Conservation (phyloP, 2,888 invertebrate species). For the Phaedon cochleariae region DNA sequence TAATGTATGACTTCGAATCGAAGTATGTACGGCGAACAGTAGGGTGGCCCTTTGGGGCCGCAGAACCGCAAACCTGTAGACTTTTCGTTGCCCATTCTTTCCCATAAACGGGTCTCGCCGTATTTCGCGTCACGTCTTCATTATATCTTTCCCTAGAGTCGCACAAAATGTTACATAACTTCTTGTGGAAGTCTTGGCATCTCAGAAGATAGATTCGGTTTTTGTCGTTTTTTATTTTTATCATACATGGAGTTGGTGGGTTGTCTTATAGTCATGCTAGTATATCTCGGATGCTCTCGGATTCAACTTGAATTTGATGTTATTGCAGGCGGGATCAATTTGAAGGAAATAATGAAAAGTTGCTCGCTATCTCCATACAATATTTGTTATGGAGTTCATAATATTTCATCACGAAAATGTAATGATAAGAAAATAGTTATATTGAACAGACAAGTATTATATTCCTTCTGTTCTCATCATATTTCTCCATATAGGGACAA, state of each 20-base stretch:
- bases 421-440: no score
- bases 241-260: slow-evolving; percentile 12
- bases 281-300: background rate
- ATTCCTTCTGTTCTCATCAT: no score
- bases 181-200: slow-evolving; percentile 62
- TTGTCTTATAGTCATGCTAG: background rate
- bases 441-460: no score
- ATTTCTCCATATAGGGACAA: no score
- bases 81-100: slow-evolving; percentile 54
- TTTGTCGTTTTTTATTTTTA: slow-evolving; percentile 56
- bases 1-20: slow-evolving; percentile 54
- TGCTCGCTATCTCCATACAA: no score
- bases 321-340: background rate
- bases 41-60: slow-evolving; percentile 52
- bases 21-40: slow-evolving; percentile 54
- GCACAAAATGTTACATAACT: slow-evolving; percentile 64
- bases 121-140: slow-evolving; percentile 64
- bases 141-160: slow-evolving; percentile 62
- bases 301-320: slow-evolving; percentile 3
- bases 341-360: background rate
- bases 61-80: slow-evolving; percentile 49
- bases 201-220: slow-evolving; percentile 53
- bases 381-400: no score
- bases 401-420: no score
- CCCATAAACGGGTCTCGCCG: slow-evolving; percentile 58